A percentile compares a stretch with the other conserved stretches of the same genome.
Evolutionary conservation across 2,797 vertebrate genomes (phyloP).

Genomic region (Pitangus sulphuratus): DNA sequence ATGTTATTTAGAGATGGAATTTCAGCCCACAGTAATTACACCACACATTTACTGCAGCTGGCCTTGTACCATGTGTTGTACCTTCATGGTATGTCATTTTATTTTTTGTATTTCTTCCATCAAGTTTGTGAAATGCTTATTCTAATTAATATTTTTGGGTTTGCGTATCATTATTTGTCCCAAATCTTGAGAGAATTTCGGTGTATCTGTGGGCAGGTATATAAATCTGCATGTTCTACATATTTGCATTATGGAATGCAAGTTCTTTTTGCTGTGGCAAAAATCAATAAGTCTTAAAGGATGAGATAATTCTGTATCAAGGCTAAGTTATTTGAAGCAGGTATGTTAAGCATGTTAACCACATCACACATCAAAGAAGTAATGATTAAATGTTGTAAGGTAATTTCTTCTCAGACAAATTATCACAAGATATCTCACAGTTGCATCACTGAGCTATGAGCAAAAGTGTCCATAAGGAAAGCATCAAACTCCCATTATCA

Average conservation of each 20-base stretch:
- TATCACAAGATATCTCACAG: conserved; percentile 17
- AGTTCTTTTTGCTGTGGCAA: background rate
- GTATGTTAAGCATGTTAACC: conserved; percentile 49
- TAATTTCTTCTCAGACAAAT: conserved; percentile 57
- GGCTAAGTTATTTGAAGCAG: conserved; percentile 43
- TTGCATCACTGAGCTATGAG: background rate
- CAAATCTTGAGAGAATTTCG: background rate
- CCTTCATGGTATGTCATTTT: background rate
- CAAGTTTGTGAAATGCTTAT: background rate
- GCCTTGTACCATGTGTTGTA: background rate
- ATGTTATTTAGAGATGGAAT: background rate
- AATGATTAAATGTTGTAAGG: conserved; percentile 46
- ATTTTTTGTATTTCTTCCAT: background rate
- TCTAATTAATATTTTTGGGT: background rate
- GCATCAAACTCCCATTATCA: conserved; percentile 31
- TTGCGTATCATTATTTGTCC: background rate
- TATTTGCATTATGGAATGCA: background rate
- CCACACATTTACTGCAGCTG: background rate
- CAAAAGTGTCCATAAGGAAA: conserved; percentile 33
- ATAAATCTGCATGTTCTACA: background rate
- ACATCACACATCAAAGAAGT: conserved; percentile 67
- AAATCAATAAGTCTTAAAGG: background rate
- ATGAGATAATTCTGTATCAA: conserved; percentile 15
- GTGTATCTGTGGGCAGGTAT: background rate
- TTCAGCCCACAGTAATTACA: background rate